A percentile compares a stretch with the other conserved stretches of the same genome.
Conservation (phyloP, 2,113 vertebrate genomes). For the Lontra canadensis region DNA sequence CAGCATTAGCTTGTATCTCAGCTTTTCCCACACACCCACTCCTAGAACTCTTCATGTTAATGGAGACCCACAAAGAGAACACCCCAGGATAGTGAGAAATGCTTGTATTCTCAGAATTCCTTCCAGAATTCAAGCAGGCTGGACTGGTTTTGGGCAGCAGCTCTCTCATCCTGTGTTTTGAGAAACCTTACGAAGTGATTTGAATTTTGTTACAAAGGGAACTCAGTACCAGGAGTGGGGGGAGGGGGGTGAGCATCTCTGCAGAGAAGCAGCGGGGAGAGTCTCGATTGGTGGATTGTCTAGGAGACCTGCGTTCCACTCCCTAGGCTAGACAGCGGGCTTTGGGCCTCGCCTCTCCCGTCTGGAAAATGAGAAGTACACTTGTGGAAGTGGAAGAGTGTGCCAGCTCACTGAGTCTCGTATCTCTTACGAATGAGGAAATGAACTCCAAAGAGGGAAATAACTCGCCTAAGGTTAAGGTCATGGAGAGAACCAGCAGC, state of each 20-base stretch:
- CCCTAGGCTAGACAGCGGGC: background rate
- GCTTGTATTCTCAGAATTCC: slow-evolving; percentile 42
- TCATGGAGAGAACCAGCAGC: background rate
- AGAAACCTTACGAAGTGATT: slow-evolving; percentile 28
- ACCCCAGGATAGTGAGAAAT: background rate
- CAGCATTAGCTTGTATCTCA: background rate
- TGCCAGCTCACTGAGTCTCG: background rate
- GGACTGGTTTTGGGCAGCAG: background rate
- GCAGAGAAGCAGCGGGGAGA: background rate
- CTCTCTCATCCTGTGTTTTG: slow-evolving; percentile 19
- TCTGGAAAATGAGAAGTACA: background rate
- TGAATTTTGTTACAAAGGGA: background rate
- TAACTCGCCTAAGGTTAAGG: background rate
- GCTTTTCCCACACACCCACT: background rate
- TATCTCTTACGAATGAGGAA: background rate
- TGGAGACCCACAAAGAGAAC: background rate
- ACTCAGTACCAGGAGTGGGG: background rate
- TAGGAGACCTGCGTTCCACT: background rate
- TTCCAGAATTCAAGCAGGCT: background rate
- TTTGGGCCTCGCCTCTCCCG: background rate
- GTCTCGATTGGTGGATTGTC: background rate
- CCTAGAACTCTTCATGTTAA: background rate
- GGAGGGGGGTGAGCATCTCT: background rate
- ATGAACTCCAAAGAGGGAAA: background rate
- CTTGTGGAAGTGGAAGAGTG: background rate